Conservation (phyloP, 2,797 vertebrate species). For the Acanthiza pusilla region DNA sequence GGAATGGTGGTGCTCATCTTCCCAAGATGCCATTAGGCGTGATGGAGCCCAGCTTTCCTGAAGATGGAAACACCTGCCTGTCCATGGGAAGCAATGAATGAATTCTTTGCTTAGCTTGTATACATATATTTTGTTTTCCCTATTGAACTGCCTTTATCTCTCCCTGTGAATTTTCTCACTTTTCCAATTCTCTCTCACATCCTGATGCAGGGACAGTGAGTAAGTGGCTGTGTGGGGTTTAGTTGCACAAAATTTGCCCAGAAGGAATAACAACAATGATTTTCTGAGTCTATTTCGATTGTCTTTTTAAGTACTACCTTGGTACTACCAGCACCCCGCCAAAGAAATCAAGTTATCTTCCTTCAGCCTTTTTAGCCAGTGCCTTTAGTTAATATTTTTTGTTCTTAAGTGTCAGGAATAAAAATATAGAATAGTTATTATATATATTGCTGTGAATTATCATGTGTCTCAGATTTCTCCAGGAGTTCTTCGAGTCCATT, state of each 20-base stretch:
- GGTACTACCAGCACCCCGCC: not conserved
- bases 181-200: not conserved
- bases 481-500: not conserved
- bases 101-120: not conserved
- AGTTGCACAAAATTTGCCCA: not conserved
- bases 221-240: not conserved
- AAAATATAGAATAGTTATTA: not conserved
- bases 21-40: too few species aligned
- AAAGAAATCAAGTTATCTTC: not conserved
- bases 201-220: not conserved
- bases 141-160: not conserved
- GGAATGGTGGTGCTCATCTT: not conserved
- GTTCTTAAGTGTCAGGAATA: not conserved
- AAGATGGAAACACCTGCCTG: not conserved
- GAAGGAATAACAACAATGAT: conserved; percentile 13
- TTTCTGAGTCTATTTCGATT: conserved; percentile 20
- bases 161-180: not conserved
- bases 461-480: not conserved
- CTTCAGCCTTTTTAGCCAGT: not conserved
- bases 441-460: not conserved
- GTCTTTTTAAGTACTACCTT: not conserved
- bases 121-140: not conserved
- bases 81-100: not conserved
- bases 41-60: not conserved
- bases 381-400: not conserved